Conservation (phyloP, 2,113 vertebrate species). For the Laticauda colubrina region DNA sequence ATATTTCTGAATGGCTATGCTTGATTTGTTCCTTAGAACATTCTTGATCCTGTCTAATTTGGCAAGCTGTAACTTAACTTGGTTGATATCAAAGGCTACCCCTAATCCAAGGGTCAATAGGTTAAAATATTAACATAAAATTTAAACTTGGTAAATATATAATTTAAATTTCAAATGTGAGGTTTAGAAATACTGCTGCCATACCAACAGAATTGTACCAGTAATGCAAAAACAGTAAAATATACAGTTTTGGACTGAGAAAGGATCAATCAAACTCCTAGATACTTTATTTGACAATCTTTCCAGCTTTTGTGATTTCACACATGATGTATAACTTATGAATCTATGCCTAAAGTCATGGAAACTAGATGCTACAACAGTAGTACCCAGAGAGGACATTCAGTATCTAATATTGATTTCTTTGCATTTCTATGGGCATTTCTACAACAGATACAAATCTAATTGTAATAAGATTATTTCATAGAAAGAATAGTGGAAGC, state of each 20-base stretch:
- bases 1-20: neutral
- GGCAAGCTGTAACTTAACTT: neutral
- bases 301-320: neutral
- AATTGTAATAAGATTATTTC: neutral
- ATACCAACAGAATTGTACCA: neutral
- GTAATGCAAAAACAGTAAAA: neutral
- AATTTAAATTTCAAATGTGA: neutral
- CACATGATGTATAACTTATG: neutral
- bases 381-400: neutral
- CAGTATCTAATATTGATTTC: neutral
- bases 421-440: neutral
- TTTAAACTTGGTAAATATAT: neutral
- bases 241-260: neutral
- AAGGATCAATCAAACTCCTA: neutral
- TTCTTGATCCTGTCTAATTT: neutral
- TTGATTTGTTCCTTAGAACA: neutral
- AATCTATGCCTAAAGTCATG: neutral
- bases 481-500: neutral
- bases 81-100: neutral
- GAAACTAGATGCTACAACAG: neutral
- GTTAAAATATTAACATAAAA: neutral
- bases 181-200: neutral
- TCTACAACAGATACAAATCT: neutral
- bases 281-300: neutral
- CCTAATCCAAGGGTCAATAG: neutral